These are phyloP conservation scores for Caenorhabditis imperialis DNA, from an alignment of 2,888 invertebrate species.

Conservation along the genomic window DNA sequence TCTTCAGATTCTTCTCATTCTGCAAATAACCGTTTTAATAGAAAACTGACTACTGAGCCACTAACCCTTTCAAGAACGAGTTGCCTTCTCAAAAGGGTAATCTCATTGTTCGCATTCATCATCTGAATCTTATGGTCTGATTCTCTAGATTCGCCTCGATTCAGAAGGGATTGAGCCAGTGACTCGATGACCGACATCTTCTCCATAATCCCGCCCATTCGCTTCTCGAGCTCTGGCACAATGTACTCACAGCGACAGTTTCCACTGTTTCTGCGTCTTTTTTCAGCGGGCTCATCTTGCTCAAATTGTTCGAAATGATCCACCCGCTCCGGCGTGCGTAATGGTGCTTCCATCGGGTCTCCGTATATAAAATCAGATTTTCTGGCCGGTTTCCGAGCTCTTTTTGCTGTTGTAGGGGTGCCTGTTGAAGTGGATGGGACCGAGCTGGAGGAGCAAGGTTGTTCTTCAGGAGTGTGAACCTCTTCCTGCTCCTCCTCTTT, in stretches of 20 bases:
- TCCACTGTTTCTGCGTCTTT: background rate
- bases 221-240: conserved; percentile 5
- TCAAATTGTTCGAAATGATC: background rate
- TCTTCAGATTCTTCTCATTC: conserved; percentile 1
- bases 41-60: background rate
- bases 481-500: too few relatives aligned
- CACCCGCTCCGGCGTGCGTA: background rate
- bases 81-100: background rate
- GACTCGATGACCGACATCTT: conserved; percentile 14
- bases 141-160: background rate
- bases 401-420: background rate
- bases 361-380: conserved; percentile 11
- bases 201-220: conserved; percentile 20
- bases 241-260: conserved; percentile 26
- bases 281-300: background rate
- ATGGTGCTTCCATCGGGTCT: background rate
- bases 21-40: background rate
- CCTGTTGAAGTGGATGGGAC: background rate
- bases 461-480: too few relatives aligned
- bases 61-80: conserved; percentile 18
- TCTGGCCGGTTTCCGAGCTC: background rate
- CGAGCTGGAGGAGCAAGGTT: background rate
- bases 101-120: background rate
- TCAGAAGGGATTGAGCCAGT: conserved; percentile 10
- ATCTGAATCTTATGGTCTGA: background rate